These are phyloP conservation scores for Dryococelus australis DNA, from an alignment of 2,888 invertebrate genomes.

Conservation along the genomic window DNA sequence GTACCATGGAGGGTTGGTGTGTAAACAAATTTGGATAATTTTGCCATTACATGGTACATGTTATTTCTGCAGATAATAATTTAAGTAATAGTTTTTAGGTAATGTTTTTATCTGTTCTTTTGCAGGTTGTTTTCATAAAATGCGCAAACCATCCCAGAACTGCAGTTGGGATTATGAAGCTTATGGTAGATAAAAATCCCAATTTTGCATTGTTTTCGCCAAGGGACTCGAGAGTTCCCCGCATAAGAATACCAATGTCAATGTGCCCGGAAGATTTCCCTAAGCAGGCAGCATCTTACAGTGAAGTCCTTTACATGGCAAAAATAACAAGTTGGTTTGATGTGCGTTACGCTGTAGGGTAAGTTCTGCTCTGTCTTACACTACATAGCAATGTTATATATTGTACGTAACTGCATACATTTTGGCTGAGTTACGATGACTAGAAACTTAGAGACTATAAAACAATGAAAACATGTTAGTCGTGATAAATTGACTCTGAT, in stretches of 20 bases:
- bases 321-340: constrained; percentile 75
- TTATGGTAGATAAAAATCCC: constrained; percentile 65
- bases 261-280: constrained; percentile 64
- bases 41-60: no score
- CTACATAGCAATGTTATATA: no score
- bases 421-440: no score
- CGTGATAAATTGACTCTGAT: no score
- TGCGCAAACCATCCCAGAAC: constrained; percentile 76
- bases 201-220: constrained; percentile 77
- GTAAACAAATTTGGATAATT: no score
- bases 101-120: background rate
- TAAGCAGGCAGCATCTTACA: constrained; percentile 61
- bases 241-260: constrained; percentile 73
- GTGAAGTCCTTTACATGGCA: constrained; percentile 73
- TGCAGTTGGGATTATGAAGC: constrained; percentile 74
- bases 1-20: no score
- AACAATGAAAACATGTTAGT: no score
- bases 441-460: background rate
- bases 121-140: constrained; percentile 75
- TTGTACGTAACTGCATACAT: no score
- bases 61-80: no score
- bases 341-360: constrained; percentile 70
- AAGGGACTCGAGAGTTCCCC: constrained; percentile 79
- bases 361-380: constrained; percentile 41
- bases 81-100: no score